Base-by-base conservation (phyloP, 2,113 vertebrate species). In the Gallinago paraguaiae region DNA sequence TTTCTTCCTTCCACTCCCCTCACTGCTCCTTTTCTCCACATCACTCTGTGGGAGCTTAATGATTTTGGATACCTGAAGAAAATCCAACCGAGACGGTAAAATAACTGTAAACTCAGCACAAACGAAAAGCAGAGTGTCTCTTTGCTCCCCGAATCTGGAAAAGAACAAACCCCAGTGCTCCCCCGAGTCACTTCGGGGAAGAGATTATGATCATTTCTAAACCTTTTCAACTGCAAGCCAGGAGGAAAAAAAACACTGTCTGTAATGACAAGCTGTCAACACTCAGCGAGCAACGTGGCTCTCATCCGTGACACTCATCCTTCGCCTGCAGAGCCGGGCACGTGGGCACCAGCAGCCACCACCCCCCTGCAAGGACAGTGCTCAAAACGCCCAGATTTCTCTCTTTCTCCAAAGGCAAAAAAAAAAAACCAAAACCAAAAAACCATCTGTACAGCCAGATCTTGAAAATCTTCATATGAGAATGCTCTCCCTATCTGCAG, bases 271-370 rank as follows among this genome's bases (percentile, higher is more conserved):
- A 79, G 88, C 90, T 95, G 93, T 68, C 75, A 82, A 35, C 70
- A 30, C 81, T 35, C 7, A 0, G 75, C 0, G 1, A 89, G 84
- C 51, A 91, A 37, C 2, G 0, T 1, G 14, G 76, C 46, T 88
- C 72, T 91, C 8, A 1, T 25, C 56, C 2, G 4, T 70, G 67
- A 82, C 79, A 77, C 82, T 6, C 59, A 89, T 90, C n/a, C 59
- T 27, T 7, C 0, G 0, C 89, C 77, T 69, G 59, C 82, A 80
- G 87, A 79, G 92, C 9, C 0, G 7, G 41, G 28, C 63, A 70
- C 11, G 1, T 27, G 75, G 54, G 53, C 78, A 91, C 61, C 88
- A 85, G 65, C 89, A 95, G 70, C 57, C 77, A 14, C 78, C 84
- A 72, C 54, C 60, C 46, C n/a, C 71, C 56, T 4, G 59, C 46